Base-by-base conservation (phyloP, 2,113 vertebrate genomes). In the Tichodroma muraria region DNA sequence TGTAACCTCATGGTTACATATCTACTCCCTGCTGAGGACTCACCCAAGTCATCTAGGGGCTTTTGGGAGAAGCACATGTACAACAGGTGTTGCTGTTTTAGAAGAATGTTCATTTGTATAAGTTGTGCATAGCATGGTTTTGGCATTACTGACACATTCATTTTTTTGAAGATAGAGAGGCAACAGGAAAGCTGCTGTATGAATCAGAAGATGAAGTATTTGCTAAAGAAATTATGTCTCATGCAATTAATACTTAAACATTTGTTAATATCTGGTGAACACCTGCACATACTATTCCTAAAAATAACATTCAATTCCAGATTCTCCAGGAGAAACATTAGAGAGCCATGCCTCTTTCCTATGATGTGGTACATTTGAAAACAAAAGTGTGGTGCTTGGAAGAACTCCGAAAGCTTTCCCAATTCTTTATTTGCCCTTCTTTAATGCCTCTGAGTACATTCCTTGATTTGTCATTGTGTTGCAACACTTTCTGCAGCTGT, bases 251-350 rank as follows among this genome's bases (percentile, higher is more conserved):
- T 75, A 93, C 47, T 76, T 61, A 83, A 80, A 53, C 28, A 33
- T 88, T 92, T 87, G 89, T 88, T 85, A 87, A 52, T 96, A 83
- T 68, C 82, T 95, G 85, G 30, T 77, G 82, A 94, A 66, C 93
- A 96, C 64, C 85, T 95, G 88, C 72, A 49, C 64, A 78, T 44
- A 20, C 38, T 44, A 31, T 73, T 95, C 24, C 56, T 92, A 88
- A 93, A 93, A 88, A 89, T 70, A 94, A 93, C 38, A 93, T 85
- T 59, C 42, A 50, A 85, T 68, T 85, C 44, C 56, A 69, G 11
- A 80, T 95, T 87, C 64, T 95, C 71, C 76, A 85, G 59, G 8
- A 94, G 61, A 82, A 84, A 69, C 6, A 77, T 88, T 77, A 82
- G 49, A 77, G 42, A 87, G 6, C 33, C 13, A 16, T 91, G n/a